Evolutionary conservation across 2,797 vertebrate species (phyloP).

Genomic region (Chelon auratus): DNA sequence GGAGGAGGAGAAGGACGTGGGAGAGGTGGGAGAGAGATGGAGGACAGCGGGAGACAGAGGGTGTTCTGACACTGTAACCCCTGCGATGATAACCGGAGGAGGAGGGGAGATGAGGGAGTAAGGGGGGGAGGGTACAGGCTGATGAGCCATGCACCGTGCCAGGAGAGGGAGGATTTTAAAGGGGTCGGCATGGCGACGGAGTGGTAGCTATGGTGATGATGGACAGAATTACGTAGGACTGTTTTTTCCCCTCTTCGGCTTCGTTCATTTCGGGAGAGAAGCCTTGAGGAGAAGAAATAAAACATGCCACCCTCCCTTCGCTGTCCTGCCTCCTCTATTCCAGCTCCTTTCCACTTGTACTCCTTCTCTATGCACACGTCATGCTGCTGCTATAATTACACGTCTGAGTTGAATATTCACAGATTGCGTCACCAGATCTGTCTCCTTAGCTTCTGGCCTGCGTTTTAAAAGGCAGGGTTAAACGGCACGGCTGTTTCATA

Average conservation of each 20-base stretch:
- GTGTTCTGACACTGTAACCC: conserved; percentile 58
- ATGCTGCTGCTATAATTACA: conserved; percentile 73
- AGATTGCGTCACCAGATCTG: conserved; percentile 63
- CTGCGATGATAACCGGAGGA: conserved; percentile 45
- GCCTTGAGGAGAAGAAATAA: conserved; percentile 38
- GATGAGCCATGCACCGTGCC: conserved; percentile 19
- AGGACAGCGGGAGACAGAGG: conserved; percentile 42
- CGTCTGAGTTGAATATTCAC: conserved; percentile 71
- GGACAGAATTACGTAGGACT: conserved; percentile 65
- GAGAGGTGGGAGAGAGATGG: conserved; percentile 47
- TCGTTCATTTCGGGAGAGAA: conserved; percentile 48
- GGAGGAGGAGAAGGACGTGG: conserved; percentile 56
- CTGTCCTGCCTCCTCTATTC: conserved; percentile 34
- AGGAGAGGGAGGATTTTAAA: conserved; percentile 50
- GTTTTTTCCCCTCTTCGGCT: conserved; percentile 55
- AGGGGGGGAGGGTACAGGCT: not conserved
- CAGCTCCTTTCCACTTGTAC: conserved; percentile 35
- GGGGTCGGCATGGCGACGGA: conserved; percentile 63
- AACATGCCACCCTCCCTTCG: conserved; percentile 26
- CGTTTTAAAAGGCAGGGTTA: conserved; percentile 47
- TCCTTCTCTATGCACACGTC: conserved; percentile 63
- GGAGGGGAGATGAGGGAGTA: not conserved
- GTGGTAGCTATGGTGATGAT: conserved; percentile 66
- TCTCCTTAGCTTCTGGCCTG: conserved; percentile 58
- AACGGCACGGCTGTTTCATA: conserved; percentile 16